Percentiles rank a stretch among this genome's conserved stretches.
Conservation (phyloP, 1,140 invertebrate genomes). For the Drosophila ogumai region DNA sequence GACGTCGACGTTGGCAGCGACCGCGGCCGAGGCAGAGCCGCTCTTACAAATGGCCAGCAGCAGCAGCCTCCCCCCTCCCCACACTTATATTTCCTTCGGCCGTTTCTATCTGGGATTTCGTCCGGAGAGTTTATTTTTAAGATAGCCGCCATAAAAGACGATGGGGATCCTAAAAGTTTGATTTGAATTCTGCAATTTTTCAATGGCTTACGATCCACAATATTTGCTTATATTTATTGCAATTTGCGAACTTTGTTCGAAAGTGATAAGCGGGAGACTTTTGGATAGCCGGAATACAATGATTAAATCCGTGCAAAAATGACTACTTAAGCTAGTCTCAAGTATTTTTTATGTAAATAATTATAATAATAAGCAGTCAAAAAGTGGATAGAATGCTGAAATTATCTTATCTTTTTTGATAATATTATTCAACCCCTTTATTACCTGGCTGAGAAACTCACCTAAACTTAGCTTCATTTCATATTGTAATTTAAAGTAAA, state of each 20-base stretch:
- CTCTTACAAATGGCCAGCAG: constrained; percentile 67
- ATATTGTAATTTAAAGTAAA: background rate
- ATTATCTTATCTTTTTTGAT: background rate
- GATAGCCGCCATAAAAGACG: constrained; percentile 27
- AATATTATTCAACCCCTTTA: background rate
- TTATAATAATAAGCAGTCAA: background rate
- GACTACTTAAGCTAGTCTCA: background rate
- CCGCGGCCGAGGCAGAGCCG: constrained; percentile 27
- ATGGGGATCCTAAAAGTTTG: constrained; percentile 12
- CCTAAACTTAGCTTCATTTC: background rate
- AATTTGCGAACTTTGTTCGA: constrained; percentile 14
- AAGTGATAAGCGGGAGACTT: background rate
- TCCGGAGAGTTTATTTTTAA: constrained; percentile 36
- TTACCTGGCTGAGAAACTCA: background rate
- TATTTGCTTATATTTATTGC: constrained; percentile 16
- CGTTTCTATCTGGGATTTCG: constrained; percentile 18
- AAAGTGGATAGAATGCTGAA: background rate
- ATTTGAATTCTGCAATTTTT: constrained; percentile 13
- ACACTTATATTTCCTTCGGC: constrained; percentile 2
- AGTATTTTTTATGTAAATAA: background rate
- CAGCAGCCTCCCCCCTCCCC: constrained; percentile 17
- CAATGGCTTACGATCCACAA: constrained; percentile 14
- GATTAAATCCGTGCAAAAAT: background rate
- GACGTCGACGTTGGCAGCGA: constrained; percentile 22
- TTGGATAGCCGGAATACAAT: background rate